These are phyloP conservation scores for Drosophila arizonae DNA, from an alignment of 1,140 invertebrate genomes.

Conservation along the genomic window DNA sequence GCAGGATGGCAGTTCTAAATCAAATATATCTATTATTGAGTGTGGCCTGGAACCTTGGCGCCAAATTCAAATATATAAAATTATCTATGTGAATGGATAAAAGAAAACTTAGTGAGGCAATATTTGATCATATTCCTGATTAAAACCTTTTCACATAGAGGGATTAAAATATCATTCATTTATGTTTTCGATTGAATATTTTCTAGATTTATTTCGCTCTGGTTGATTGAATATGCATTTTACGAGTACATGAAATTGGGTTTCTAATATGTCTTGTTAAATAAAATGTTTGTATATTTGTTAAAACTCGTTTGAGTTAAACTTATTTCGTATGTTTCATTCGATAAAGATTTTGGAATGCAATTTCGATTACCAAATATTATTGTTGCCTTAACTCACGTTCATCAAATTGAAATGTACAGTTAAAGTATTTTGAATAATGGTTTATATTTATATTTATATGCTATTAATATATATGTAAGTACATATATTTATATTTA, in stretches of 20 bases:
- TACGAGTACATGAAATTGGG: slow-evolving; percentile 50
- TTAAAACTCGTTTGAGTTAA: background rate
- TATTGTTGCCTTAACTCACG: slow-evolving; percentile 39
- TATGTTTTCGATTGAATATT: slow-evolving; percentile 47
- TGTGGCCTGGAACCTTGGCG: background rate
- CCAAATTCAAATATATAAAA: background rate
- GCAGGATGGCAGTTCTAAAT: too few species aligned
- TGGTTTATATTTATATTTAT: slow-evolving; percentile 38
- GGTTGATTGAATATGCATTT: slow-evolving; percentile 70
- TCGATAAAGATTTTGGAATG: slow-evolving; percentile 25
- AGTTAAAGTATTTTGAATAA: slow-evolving; percentile 54
- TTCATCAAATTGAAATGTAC: slow-evolving; percentile 49
- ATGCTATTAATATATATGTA: slow-evolving; percentile 10
- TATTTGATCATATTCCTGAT: too few species aligned
- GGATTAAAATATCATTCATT: too few species aligned
- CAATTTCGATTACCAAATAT: slow-evolving; percentile 28
- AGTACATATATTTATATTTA: too few species aligned
- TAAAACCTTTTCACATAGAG: too few species aligned
- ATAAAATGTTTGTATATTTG: slow-evolving; percentile 19
- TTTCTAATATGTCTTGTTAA: slow-evolving; percentile 42
- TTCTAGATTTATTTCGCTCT: slow-evolving; percentile 75
- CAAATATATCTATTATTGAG: background rate
- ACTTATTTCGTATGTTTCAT: background rate
- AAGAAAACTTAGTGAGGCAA: too few species aligned
- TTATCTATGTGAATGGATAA: too few species aligned